phyloP scores from a whole-genome alignment of 2,888 invertebrate species.

The Agrochola circellaris region DNA sequence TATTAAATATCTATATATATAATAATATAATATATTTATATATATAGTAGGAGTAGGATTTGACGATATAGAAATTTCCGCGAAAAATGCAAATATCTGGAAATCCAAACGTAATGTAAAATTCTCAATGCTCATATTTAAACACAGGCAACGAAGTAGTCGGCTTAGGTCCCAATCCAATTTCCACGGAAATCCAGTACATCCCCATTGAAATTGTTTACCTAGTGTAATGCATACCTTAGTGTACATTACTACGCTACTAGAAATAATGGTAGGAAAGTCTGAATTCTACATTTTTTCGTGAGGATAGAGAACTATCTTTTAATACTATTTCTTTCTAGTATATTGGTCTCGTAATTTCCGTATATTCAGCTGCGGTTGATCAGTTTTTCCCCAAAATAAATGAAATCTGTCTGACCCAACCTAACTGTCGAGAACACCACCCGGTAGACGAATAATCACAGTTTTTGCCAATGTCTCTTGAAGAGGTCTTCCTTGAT shows the following conservation, averaged over 20 bases:
- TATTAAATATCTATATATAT: no score
- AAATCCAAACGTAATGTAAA: conserved; percentile 20
- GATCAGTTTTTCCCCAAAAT: neutral
- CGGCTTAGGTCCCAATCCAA: conserved; percentile 72
- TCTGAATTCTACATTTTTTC: neutral
- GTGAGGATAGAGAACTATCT: no score
- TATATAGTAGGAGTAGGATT: no score
- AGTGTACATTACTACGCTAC: conserved; percentile 24
- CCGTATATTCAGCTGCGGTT: neutral
- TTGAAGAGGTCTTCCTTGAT: neutral
- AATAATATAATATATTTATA: no score
- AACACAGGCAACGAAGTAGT: conserved; percentile 46
- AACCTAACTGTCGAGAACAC: neutral
- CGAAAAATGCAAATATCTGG: conserved; percentile 1
- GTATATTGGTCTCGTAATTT: neutral
- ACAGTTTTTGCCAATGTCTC: neutral
- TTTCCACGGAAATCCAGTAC: conserved; percentile 65
- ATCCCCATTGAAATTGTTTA: conserved; percentile 63
- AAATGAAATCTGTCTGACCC: neutral
- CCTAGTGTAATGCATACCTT: conserved; percentile 56
- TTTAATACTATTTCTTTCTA: neutral
- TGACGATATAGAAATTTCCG: neutral
- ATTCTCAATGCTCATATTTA: conserved; percentile 49
- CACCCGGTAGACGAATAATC: neutral
- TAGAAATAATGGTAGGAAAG: conserved; percentile 25